phyloP scores from a whole-genome alignment of 2,888 invertebrate genomes.

The Lasioglossum vierecki region DNA sequence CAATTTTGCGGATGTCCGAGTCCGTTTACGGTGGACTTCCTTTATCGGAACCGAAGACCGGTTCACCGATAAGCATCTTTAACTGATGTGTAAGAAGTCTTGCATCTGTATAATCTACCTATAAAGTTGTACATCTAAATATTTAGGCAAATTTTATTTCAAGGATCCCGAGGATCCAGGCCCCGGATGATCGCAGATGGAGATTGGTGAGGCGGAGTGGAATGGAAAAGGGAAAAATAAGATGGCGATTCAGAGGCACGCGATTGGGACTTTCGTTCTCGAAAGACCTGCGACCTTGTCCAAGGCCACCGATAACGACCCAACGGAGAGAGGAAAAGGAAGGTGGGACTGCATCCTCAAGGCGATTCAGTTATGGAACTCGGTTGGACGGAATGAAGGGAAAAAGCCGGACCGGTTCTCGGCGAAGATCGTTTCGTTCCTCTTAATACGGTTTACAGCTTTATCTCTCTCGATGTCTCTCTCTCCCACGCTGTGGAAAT shows the following conservation, averaged over 20 bases:
- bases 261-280: slow-evolving; percentile 38
- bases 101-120: background rate
- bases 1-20: background rate
- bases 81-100: background rate
- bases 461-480: background rate
- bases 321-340: slow-evolving; percentile 43
- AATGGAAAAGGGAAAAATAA: slow-evolving; percentile 13
- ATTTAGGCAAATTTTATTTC: too few relatives aligned
- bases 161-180: background rate
- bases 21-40: background rate
- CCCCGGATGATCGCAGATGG: background rate
- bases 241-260: background rate
- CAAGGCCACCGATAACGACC: slow-evolving; percentile 38
- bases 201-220: background rate
- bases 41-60: background rate
- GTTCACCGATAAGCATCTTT: background rate
- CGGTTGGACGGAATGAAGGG: slow-evolving; percentile 43
- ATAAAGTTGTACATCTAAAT: background rate
- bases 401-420: slow-evolving; percentile 75
- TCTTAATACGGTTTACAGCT: background rate
- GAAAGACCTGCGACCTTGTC: slow-evolving; percentile 45
- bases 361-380: slow-evolving; percentile 69
- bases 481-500: background rate
- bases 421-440: slow-evolving; percentile 6
- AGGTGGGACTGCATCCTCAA: slow-evolving; percentile 66